These are phyloP conservation scores for Magallana ariakensis DNA, from an alignment of 1,140 invertebrate genomes.

Conservation along the genomic window DNA sequence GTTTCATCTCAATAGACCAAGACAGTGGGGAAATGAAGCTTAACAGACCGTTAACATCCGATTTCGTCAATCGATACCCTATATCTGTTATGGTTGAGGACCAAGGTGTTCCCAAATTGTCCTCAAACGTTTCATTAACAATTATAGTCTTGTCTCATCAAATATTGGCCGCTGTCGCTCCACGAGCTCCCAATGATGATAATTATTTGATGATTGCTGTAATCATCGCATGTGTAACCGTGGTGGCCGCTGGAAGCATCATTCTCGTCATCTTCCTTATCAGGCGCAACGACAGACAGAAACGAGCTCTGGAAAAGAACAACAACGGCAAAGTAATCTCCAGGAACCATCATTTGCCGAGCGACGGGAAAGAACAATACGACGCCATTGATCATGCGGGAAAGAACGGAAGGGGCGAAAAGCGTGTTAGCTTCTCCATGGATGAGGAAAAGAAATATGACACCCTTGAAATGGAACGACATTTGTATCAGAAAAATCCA, in stretches of 20 bases:
- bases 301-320: slow-evolving; percentile 8
- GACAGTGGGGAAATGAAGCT: slow-evolving; percentile 89
- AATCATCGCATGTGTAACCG: slow-evolving; percentile 69
- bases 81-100: slow-evolving; percentile 59
- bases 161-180: background rate
- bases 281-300: slow-evolving; percentile 55
- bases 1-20: slow-evolving; percentile 91
- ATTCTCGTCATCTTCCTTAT: slow-evolving; percentile 71
- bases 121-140: slow-evolving; percentile 45
- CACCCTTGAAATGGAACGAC: slow-evolving; percentile 14
- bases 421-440: slow-evolving; percentile 19
- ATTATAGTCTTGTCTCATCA: slow-evolving; percentile 49
- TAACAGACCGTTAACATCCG: slow-evolving; percentile 70
- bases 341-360: background rate
- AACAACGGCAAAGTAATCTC: background rate
- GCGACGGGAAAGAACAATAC: background rate
- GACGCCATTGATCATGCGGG: background rate
- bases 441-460: slow-evolving; percentile 23
- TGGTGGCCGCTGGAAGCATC: slow-evolving; percentile 69
- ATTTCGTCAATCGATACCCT: slow-evolving; percentile 48
- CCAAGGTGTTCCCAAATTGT: slow-evolving; percentile 52
- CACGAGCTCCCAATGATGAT: slow-evolving; percentile 37
- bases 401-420: background rate
- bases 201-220: slow-evolving; percentile 72
- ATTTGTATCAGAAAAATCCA: slow-evolving; percentile 16